Base-by-base conservation (phyloP, 1,140 invertebrate genomes). In the Ceratina calcarata region DNA sequence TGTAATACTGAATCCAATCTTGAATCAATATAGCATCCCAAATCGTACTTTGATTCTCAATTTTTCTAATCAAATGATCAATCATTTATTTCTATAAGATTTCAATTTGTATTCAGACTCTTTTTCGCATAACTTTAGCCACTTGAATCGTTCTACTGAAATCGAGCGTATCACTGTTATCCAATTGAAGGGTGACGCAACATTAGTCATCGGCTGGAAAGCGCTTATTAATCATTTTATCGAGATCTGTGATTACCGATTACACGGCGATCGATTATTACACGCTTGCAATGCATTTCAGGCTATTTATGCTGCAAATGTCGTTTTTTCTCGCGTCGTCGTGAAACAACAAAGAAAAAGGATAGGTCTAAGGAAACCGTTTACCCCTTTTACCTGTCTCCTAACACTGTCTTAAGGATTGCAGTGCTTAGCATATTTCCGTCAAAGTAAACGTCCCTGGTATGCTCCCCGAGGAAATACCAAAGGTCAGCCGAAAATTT, bases 401-500 rank as follows among this genome's bases (percentile, higher is more conserved):
- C 73, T 45, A 55, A 37, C 57, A 83, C 71, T 75, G 79, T 90
- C 89, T 90, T 88, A 81, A 87, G 87, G 88, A 87, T 85, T 86
- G 91, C 82, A 84, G 89, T 90, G 91, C 89, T 91, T 90, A 88
- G 90, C 89, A 93, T 92, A 91, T 89, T 89, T 91, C 86, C 84
- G 80, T 92, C 92, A 92, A 92, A 93, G 92, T 88, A 90, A 92
- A 91, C 90, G 88, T 91, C 85, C 80, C 70, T 86, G 91, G 91
- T 89, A 92, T 92, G 80, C 86, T 77, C 86, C 89, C 90, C 83
- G 75, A 83, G 82, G 88, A 89, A 91, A 92, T 93, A 87, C 89
- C 90, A 89, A 92, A 91, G 89, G 90, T 90, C 89, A 89, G 90
- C 87, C 87, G 79, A 86, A 88, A 93, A 93, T 91, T 92, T 92